These are phyloP conservation scores for Dugesia japonica DNA, from an alignment of 2,888 invertebrate genomes.

Conservation along the genomic window DNA sequence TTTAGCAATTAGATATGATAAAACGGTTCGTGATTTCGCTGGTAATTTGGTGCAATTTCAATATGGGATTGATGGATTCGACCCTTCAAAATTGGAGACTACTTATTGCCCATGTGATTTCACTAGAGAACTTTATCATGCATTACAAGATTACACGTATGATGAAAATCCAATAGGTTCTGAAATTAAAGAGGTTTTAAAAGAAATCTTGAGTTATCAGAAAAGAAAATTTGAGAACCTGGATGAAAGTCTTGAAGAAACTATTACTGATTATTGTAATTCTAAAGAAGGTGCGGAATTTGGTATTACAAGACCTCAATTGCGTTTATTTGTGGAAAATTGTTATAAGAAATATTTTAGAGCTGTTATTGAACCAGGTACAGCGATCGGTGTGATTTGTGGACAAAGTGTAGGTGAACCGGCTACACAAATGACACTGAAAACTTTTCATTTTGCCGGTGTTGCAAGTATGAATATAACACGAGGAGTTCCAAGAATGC, in stretches of 20 bases:
- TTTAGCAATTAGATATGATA: constrained; percentile 57
- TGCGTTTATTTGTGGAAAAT: constrained; percentile 53
- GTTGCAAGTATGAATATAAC: constrained; percentile 82
- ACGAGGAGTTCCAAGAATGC: constrained; percentile 64
- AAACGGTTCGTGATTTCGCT: constrained; percentile 77
- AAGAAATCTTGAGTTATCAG: background rate
- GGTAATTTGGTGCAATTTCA: constrained; percentile 78
- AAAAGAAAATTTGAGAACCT: background rate
- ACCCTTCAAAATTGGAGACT: constrained; percentile 54
- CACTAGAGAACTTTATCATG: background rate
- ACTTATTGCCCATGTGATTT: constrained; percentile 46
- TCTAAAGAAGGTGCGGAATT: background rate
- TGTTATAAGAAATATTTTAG: constrained; percentile 74
- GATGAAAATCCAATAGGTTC: background rate
- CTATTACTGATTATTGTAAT: background rate
- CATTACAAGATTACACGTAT: background rate
- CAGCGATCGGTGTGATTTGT: constrained; percentile 88
- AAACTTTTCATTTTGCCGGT: constrained; percentile 98
- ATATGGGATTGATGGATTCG: constrained; percentile 85
- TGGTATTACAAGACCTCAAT: background rate
- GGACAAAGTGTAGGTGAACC: constrained; percentile 98
- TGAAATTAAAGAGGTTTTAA: background rate
- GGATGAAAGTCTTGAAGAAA: background rate
- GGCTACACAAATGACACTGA: constrained; percentile 96
- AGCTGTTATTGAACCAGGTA: constrained; percentile 74